Base-by-base conservation (phyloP, 1,140 invertebrate genomes). In the Atta texana region DNA sequence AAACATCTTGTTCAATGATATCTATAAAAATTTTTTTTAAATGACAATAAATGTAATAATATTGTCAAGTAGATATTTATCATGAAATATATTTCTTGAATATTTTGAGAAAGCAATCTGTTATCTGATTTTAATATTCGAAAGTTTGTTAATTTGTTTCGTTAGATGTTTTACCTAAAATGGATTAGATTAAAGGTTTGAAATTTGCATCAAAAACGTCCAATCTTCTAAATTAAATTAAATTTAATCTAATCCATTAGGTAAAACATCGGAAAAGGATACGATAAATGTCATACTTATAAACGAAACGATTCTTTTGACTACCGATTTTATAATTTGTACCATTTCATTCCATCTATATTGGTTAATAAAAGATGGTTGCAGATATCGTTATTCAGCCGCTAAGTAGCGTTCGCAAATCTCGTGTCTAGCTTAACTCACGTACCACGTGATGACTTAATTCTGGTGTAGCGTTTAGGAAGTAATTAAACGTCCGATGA, bases 401-500 rank as follows among this genome's bases (percentile, higher is more conserved):
- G 12, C 3, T 77, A 77, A 77, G 57, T 77, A 77, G 55, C 31
- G 5, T 61, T 21, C 34, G 64, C 31, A 55, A 81, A 81, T 39
- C 1, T 6, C 64, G 49, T 31, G 28, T 68, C 14, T 28, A 4
- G 18, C n/a, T 78, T 34, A 28, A 57, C 53, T 72, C 51, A 24
- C 24, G 16, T 34, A 21, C 16, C 53, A 44, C 69, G 10, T 68
- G 75, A 90, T 88, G 57, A 87, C 90, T 91, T 90, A 74, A 90
- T 90, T 90, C 72, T 77, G 85, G 44, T 57, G 57, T 49, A 72
- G 10, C 34, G 74, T 55, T 87, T 90, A 88, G 90, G 86, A 90
- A 91, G 90, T 88, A 91, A 91, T 91, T 91, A 91, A 91, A 86
- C 91, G 88, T 88, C 84, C 88, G 90, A 91, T 89, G 88, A 91